A percentile compares a stretch with the other conserved stretches of the same genome.
Conservation (phyloP, 1,140 invertebrate genomes). For the Bactericera cockerelli region DNA sequence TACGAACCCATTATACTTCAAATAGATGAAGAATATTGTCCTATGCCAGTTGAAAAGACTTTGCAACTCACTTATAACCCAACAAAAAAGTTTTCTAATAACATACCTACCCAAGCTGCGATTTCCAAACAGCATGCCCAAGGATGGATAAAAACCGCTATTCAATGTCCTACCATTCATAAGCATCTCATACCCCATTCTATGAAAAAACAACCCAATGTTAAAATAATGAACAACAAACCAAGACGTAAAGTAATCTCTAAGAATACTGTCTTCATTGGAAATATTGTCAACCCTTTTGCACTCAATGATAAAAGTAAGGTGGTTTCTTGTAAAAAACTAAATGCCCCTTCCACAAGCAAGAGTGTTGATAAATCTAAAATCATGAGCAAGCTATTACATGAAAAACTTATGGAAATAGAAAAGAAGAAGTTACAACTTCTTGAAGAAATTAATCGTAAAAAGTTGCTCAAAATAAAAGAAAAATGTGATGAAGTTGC, state of each 20-base stretch:
- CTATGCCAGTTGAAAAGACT: background rate
- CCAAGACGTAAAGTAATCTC: background rate
- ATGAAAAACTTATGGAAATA: background rate
- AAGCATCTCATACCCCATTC: no score
- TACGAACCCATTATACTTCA: background rate
- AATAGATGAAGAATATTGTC: background rate
- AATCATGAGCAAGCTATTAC: background rate
- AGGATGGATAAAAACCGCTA: no score
- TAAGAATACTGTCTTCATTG: background rate
- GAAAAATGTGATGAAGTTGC: background rate
- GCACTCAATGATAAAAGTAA: background rate
- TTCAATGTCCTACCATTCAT: no score
- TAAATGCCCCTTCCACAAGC: background rate
- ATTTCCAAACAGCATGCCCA: no score
- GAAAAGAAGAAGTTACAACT: background rate
- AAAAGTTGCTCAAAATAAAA: background rate
- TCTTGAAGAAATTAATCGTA: background rate
- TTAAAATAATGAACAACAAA: no score
- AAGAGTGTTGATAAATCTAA: background rate
- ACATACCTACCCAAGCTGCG: no score
- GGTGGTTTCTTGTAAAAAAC: background rate
- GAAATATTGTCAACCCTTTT: background rate
- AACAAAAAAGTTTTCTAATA: no score
- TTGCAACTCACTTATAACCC: background rate
- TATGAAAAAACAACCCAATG: no score